Base-by-base conservation (phyloP, 2,113 vertebrate species). In the Baryphthengus martii region DNA sequence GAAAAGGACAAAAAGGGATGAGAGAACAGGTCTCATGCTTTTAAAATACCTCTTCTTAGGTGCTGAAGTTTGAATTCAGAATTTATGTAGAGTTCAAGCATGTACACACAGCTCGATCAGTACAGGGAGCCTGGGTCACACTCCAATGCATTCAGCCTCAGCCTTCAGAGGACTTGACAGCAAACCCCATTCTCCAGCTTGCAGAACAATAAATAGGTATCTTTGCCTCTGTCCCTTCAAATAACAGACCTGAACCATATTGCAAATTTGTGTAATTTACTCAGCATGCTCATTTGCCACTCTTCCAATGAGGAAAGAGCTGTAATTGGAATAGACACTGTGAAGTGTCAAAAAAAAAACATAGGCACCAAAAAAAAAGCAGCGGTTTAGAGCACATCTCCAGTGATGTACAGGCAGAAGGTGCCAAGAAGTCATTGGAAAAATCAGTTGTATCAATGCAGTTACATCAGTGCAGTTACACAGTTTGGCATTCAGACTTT, bases 281-380 rank as follows among this genome's bases (percentile, higher is more conserved):
- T 92, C 93, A 74, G 80, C 89, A 92, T 56, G 50, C 63, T 95
- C 90, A 91, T 93, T 86, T 95, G 76, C 76, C 73, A 77, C 50
- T 92, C 65, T 71, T 71, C 11, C 86, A 95, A 37, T 35, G 35
- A 89, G 80, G 56, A 79, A 78, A 81, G 20, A 18, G 35, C 21
- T 4, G 2, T 77, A 95, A 93, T 29, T 93, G 65, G 68, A 94
- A 88, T 1, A 84, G 42, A 71, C 68, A 52, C 26, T 47, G 75
- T 74, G 3, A 70, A 88, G 56, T 23, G 53, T 81, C 42, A 92
- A 75, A 85, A 91, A 67, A n/a, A n/a, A n/a, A n/a, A n/a, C n/a
- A n/a, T n/a, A n/a, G n/a, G 50, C 29, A 84, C 59, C 16, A 42
- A 84, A 86, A 83, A 85, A 78, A 93, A 66, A 62, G n/a, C 40